Base-by-base conservation (phyloP, 30 jellyfish, hydroid and myxozoan species). In the Cassiopea andromeda region DNA sequence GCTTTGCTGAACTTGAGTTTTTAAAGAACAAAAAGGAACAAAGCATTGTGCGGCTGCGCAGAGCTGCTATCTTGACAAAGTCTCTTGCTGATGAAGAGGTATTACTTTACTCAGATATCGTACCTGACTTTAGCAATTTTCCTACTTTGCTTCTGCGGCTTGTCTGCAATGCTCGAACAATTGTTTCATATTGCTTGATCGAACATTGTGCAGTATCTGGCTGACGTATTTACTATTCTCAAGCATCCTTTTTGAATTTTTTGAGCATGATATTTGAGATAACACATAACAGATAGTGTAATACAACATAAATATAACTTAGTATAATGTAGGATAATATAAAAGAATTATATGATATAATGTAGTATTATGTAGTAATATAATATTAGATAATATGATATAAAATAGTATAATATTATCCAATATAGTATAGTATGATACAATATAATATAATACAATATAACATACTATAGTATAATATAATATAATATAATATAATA, bases 51-150 rank as follows among this genome's bases (percentile, higher is more conserved):
- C 94, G 98, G 6, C 82, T 94, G 38, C 68, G 80, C 18, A 91
- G 97, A 74, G 98, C 98, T 45, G 92, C 92, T 60, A 69, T 82
- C 44, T 89, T 94, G 77, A 90, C 92, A 73, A 86, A 85, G 73
- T 97, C 97, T 46, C 94, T 94, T 19, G 87, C 94, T 58, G 86
- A 81, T 78, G 98, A 94, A 82, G 90, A 94, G 98, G 98, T 90
- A 44, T 15, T 84, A 60, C 58, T 71, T 66, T 58, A 46, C 1
- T 3, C 9, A 9, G 64, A 5, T 9, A 13, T 1, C 5, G 8
- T 84, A 6, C 73, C 0, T n/a, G 44, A 19, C 43, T 49, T 19
- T 12, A 44, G 59, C 60, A 14, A 13, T 0, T 66, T 12, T 81
- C 1, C 64, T 60, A 8, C 0, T 81, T 1, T 81, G n/a, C n/a